Evolutionary conservation across 2,113 vertebrate species (phyloP).

Genomic region (Alouatta palliata): DNA sequence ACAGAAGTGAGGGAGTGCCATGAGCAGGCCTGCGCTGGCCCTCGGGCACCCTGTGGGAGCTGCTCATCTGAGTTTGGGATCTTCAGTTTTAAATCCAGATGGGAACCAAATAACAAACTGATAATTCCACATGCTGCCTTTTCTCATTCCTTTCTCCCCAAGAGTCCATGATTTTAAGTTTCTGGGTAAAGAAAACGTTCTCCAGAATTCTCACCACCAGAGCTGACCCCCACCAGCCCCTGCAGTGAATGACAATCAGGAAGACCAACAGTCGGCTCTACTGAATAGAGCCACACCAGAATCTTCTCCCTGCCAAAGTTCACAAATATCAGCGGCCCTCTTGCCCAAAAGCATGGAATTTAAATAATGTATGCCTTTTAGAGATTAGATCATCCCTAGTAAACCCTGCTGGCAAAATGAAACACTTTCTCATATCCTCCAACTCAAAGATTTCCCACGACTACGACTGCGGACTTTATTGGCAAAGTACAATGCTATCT

Average conservation of each 20-base stretch:
- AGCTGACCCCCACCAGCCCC: neutral
- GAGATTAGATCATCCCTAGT: conserved; percentile 72
- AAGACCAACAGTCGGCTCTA: neutral
- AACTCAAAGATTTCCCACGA: conserved; percentile 73
- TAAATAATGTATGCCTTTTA: conserved; percentile 68
- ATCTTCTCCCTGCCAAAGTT: conserved; percentile 42
- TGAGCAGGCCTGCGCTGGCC: neutral
- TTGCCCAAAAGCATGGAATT: conserved; percentile 67
- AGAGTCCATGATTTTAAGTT: neutral
- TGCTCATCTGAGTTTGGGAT: neutral
- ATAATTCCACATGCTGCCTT: neutral
- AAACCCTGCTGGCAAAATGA: conserved; percentile 61
- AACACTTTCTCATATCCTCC: conserved; percentile 73
- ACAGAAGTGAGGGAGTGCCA: neutral
- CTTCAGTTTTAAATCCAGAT: neutral
- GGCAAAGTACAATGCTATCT: conserved; percentile 69
- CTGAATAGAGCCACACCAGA: conserved; percentile 33
- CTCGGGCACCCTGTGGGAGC: neutral
- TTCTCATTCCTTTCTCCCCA: neutral
- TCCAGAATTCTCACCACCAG: neutral
- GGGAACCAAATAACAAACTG: neutral
- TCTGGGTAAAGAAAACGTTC: neutral
- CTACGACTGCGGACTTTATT: conserved; percentile 29
- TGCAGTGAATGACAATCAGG: conserved; percentile 19
- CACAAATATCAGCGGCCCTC: conserved; percentile 56